Conservation (phyloP, 2,888 invertebrate genomes). For the Bimastos eiseni region DNA sequence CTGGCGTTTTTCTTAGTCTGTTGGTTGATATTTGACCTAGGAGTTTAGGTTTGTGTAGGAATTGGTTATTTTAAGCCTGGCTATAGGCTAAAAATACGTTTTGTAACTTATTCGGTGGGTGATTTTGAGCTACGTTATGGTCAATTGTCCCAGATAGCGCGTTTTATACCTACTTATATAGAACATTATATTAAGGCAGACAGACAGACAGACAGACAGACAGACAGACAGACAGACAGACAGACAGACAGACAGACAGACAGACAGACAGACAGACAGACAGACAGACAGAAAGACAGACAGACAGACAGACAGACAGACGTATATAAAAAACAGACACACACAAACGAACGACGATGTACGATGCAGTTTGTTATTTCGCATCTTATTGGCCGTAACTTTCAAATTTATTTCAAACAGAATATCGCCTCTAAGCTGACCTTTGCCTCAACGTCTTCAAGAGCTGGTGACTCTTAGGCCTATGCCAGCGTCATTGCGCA, state of each 20-base stretch:
- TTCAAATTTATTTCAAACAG: not conserved
- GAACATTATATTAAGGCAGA: no score
- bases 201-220: not conserved
- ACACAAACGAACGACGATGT: not conserved
- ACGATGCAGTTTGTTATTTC: conserved; percentile 2
- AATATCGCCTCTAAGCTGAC: not conserved
- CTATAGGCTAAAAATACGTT: no score
- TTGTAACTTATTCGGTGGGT: no score
- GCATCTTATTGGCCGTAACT: not conserved
- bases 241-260: conserved; percentile 10
- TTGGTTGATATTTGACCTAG: no score
- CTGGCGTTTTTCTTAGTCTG: no score
- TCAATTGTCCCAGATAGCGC: no score
- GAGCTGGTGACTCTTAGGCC: no score
- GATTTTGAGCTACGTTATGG: no score
- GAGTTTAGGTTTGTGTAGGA: no score
- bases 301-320: not conserved
- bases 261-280: conserved; percentile 8
- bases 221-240: not conserved
- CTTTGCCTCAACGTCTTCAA: not conserved
- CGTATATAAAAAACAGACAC: not conserved
- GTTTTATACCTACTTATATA: no score
- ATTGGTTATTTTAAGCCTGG: no score
- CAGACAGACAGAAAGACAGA: not conserved
- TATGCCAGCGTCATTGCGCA: not conserved